Evolutionary conservation across 1,140 invertebrate genomes (phyloP).

Genomic region (Dendrolimus kikuchii): DNA sequence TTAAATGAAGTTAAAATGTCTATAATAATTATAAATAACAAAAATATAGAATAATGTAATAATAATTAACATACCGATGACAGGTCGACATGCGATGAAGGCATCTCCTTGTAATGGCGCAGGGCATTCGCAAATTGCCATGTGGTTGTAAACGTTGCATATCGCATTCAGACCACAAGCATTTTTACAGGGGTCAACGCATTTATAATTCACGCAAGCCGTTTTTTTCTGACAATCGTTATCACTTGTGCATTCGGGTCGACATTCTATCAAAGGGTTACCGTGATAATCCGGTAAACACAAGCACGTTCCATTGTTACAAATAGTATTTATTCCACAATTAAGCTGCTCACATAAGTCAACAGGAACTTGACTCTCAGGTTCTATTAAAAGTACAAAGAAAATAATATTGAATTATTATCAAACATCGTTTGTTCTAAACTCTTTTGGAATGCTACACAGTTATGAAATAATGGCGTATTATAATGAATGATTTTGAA

Average conservation of each 20-base stretch:
- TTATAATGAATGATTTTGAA: too few relatives aligned
- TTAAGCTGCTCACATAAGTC: conserved; percentile 80
- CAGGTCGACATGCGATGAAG: conserved; percentile 72
- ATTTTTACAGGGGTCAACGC: conserved; percentile 83
- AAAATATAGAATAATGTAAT: not conserved
- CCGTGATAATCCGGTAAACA: conserved; percentile 75
- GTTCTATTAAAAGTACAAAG: conserved; percentile 20
- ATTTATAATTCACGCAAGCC: conserved; percentile 89
- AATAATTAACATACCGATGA: conserved; percentile 54
- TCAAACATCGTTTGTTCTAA: too few relatives aligned
- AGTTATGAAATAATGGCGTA: too few relatives aligned
- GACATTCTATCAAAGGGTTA: conserved; percentile 76
- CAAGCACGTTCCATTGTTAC: conserved; percentile 78
- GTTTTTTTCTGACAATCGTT: conserved; percentile 84
- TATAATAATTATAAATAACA: not conserved
- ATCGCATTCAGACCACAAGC: conserved; percentile 78
- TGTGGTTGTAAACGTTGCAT: conserved; percentile 77
- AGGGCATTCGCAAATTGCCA: conserved; percentile 77
- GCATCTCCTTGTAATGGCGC: conserved; percentile 77
- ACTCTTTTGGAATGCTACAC: too few relatives aligned
- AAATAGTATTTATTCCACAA: conserved; percentile 83
- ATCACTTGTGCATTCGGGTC: conserved; percentile 79
- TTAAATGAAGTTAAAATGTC: conserved; percentile 2
- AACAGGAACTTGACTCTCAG: conserved; percentile 20
- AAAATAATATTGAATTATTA: too few relatives aligned